Percentiles rank a stretch among this genome's conserved stretches.
Conservation (phyloP, 2,113 vertebrate species). For the Hippocampus barbouri region DNA sequence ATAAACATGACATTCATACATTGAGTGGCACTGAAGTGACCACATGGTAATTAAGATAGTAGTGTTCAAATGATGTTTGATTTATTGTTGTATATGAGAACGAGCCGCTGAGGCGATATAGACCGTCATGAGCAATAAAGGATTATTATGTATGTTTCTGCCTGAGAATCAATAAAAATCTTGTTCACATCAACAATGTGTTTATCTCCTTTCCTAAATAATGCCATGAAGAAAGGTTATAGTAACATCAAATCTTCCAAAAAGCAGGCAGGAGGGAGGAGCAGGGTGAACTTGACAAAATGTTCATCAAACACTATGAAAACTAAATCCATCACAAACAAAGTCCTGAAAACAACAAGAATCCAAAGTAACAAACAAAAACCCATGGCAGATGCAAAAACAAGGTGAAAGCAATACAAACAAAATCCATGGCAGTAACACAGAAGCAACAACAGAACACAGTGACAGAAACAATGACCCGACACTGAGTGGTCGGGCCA, state of each 20-base stretch:
- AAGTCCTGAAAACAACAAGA: no score
- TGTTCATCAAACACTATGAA: no score
- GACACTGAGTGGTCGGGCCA: no score
- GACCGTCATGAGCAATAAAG: constrained; percentile 68
- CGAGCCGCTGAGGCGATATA: constrained; percentile 14
- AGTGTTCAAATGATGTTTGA: constrained; percentile 17
- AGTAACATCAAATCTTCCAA: neutral
- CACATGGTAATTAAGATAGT: neutral
- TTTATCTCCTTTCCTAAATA: constrained; percentile 11
- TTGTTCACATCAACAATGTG: constrained; percentile 47
- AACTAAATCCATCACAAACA: no score
- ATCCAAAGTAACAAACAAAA: no score
- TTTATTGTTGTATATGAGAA: constrained; percentile 31
- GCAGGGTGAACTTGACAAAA: no score
- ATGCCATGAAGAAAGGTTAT: neutral
- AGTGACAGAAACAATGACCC: no score
- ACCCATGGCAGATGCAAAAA: no score
- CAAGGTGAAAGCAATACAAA: no score
- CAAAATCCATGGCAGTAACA: no score
- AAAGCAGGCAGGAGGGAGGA: no score
- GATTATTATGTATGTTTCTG: constrained; percentile 66
- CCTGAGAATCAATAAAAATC: constrained; percentile 70
- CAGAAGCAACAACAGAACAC: no score
- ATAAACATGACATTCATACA: neutral
- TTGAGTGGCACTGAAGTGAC: constrained; percentile 10